Evolutionary conservation across 2,888 invertebrate genomes (phyloP), one percentile per base, ranked within the genome.

Genomic region (Acrocyrtus sp.): DNA sequence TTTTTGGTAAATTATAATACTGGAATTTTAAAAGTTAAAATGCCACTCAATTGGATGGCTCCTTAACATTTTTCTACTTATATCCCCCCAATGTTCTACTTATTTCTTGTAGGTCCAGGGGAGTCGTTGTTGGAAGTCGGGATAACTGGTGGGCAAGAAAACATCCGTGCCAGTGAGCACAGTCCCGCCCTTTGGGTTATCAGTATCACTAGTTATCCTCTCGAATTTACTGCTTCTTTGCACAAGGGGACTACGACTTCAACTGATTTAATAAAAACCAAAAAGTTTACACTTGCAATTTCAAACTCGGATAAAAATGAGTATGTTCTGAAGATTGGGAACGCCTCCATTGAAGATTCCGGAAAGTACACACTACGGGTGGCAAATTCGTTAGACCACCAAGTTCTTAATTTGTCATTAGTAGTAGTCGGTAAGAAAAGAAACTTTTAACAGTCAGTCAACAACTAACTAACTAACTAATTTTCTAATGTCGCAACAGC

Each of bases 111-210:
- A 74, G 75, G 34, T 17, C 24, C 51, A 39, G 63, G 39, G 5
- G 70, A 77, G 41, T n/a, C 72, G 10, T 78, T 74, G 51, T 50
- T 82, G 2, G 78, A 82, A 22, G 78, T 82, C 17, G 70, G 72
- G 1, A 77, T 81, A 0, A 75, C 72, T 19, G 60, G 72, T 6
- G n/a, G n/a, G n/a, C n/a, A n/a, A n/a, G 68, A 79, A 54, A 65
- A 73, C n/a, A 78, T 79, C 5, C 48, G 74, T 8, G 80, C 76
- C 3, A 57, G 72, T 24, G 72, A 57, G 1, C 70, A 74, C 10
- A 47, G 70, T 39, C 67, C 57, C 17, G 81, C 82, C 0, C 63
- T 47, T 19, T 82, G 82, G 77, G 79, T 81, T 3, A 76, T 82
- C 6, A 68, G 76, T 12, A 76, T 82, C n/a, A 53, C 63, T n/a